Percentiles rank a stretch among this genome's conserved stretches.
phyloP scores from a whole-genome alignment of 2,113 vertebrate genomes.

The Ailurus styani region DNA sequence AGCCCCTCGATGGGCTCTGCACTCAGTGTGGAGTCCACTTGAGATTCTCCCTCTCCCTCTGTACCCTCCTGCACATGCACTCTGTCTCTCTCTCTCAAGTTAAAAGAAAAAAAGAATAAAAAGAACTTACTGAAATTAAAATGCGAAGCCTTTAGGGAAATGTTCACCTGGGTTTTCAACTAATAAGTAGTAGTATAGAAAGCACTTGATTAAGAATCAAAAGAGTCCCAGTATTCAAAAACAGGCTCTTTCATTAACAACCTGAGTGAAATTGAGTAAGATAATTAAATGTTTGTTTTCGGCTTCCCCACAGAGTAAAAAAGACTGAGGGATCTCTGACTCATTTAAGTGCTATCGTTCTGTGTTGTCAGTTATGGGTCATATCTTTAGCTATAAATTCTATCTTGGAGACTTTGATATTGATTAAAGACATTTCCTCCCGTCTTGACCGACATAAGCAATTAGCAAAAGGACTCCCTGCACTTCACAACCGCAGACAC shows the following conservation, averaged over 20 bases:
- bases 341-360: neutral
- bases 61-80: neutral
- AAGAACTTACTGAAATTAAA: neutral
- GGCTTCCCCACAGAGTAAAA: neutral
- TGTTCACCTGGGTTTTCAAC: neutral
- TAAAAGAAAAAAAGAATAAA: neutral
- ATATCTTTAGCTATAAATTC: neutral
- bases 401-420: neutral
- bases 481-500: neutral
- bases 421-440: neutral
- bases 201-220: neutral
- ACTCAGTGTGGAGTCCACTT: neutral
- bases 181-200: neutral
- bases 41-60: neutral
- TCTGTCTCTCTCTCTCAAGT: neutral
- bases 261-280: neutral
- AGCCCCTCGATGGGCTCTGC: fast-evolving
- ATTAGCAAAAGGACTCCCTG: neutral
- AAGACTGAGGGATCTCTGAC: neutral
- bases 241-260: neutral
- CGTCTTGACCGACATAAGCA: neutral
- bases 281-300: neutral
- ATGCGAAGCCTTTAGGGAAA: neutral
- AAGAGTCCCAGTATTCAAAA: neutral
- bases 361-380: neutral